These are phyloP conservation scores for Tolmerus cingulatus DNA, from an alignment of 2,888 invertebrate species.

Conservation along the genomic window DNA sequence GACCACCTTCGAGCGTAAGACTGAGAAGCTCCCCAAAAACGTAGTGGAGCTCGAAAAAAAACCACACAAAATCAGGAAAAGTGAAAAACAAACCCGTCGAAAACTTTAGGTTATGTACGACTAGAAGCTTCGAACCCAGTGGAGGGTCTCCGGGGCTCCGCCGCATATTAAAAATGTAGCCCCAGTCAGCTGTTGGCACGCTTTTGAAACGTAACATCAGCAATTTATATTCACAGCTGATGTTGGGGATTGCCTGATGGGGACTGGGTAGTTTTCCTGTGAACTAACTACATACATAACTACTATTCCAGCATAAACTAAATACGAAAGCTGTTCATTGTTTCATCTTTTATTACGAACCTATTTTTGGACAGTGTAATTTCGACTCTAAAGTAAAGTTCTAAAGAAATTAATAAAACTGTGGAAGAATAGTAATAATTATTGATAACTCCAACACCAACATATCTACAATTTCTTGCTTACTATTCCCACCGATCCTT, in stretches of 20 bases:
- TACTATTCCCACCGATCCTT: too few species aligned
- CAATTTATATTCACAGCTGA: not conserved
- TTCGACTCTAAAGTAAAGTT: too few species aligned
- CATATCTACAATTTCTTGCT: too few species aligned
- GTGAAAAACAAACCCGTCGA: not conserved
- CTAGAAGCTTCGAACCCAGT: not conserved
- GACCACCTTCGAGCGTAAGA: not conserved
- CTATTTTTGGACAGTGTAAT: too few species aligned
- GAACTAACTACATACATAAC: not conserved
- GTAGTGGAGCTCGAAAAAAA: not conserved
- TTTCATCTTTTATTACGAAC: too few species aligned
- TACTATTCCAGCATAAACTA: not conserved
- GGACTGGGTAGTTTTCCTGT: not conserved
- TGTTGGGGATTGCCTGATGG: not conserved
- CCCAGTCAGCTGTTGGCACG: not conserved
- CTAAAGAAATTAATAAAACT: too few species aligned
- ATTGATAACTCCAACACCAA: too few species aligned
- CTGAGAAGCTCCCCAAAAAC: not conserved
- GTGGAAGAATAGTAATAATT: too few species aligned
- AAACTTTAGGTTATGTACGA: not conserved
- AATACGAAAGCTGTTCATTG: not conserved
- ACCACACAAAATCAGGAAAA: not conserved
- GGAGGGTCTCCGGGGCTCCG: not conserved
- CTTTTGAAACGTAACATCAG: not conserved
- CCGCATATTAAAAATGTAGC: not conserved